Evolutionary conservation across 2,113 vertebrate species (phyloP), one percentile per base, ranked within the genome.

Genomic region (Trinectes maculatus): DNA sequence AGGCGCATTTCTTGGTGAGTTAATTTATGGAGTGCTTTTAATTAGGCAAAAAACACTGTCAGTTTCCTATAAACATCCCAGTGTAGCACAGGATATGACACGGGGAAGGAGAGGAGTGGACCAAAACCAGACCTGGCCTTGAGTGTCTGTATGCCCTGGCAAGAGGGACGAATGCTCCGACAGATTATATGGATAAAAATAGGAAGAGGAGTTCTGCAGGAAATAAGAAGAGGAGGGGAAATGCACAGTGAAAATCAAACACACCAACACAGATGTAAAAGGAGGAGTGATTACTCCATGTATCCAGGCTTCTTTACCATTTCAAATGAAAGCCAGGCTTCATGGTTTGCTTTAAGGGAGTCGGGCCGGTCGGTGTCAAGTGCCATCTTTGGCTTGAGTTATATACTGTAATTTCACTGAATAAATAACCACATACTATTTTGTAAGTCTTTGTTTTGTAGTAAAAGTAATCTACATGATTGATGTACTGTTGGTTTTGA

Each of bases 31-130:
- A 71, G 72, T 47, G 74, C 48, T 53, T 59, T 77, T 74, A 79
- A 85, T 57, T 36, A 52, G 51, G 16, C 5, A 25, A 68, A 76
- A 79, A 58, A 74, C 49, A 54, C 47, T 39, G 57, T 42, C 24
- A 1, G 66, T 49, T 85, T 85, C 75, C 83, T 79, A 82, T 85
- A 85, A 87, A 80, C 80, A 77, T 78, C 77, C 54, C 47, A 42
- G 13, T 68, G 59, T 53, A 77, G 47, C 54, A 52, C 61, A 74
- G 52, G 59, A 72, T 73, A 59, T 55, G 55, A 66, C 59, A 74
- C 8, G 39, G 28, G 11, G 61, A 26, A 48, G 52, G 42, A 43
- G 29, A 31, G 25, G 40, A 31, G 40, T 40, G 62, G 71, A 85
- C 67, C 42, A 64, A 56, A 79, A 82, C 58, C 76, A 79, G 81